Base-by-base conservation (phyloP, 2,113 vertebrate species). In the Corythoichthys haematopterus region DNA sequence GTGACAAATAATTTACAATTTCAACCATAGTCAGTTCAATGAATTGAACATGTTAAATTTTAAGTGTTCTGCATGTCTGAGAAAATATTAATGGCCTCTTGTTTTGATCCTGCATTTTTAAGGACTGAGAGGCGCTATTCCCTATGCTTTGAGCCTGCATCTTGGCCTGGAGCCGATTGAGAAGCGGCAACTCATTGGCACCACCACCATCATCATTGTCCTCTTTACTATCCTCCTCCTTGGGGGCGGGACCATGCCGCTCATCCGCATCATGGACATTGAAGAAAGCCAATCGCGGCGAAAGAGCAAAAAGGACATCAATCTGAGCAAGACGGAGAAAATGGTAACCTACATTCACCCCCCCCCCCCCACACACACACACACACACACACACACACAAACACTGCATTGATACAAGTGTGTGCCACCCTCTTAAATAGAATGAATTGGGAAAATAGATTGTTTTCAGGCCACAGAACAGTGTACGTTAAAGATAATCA, bases 311-410 rank as follows among this genome's bases (percentile, higher is more conserved):
- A 98, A 99, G 84, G 95, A 98, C 0, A 81, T 98, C 71, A 98
- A 94, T 64, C 94, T 98, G 52, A 98, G 97, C 94, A 98, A 99
- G 91, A 99, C 97, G 0, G 87, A 99, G 82, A 99, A 99, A 83
- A 98, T 99, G 96, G 97, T 98, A 73, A 79, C 62, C 2, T 61
- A 53, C 10, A 60, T 38, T 56, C n/a, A n/a, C n/a, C n/a, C n/a
- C n/a, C n/a, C n/a, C n/a, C n/a, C n/a, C n/a, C n/a, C n/a, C n/a
- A n/a, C n/a, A n/a, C n/a, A n/a, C n/a, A n/a, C n/a, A n/a, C n/a
- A n/a, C n/a, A n/a, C 12, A 43, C 58, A 40, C 3, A 78, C 59
- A 11, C 65, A 38, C 13, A 48, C 50, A 51, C n/a, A n/a, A 60
- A 35, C 4, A 48, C 16, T 73, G 38, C 43, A 2, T 40, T 56